Evolutionary conservation across 2,888 invertebrate genomes (phyloP).

Genomic region (Antitype chi): DNA sequence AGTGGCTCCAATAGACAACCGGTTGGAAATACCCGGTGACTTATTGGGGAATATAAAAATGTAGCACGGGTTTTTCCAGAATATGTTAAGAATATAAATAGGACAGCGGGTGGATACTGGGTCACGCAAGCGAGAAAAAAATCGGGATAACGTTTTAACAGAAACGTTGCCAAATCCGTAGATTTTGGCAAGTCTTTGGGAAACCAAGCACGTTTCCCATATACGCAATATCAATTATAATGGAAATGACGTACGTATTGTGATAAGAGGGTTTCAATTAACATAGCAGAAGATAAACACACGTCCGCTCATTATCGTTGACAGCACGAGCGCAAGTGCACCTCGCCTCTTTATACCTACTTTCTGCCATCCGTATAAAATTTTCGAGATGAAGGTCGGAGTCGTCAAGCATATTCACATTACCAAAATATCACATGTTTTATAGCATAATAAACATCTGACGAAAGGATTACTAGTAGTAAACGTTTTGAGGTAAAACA

Average conservation of each 20-base stretch:
- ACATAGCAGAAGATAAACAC: slow-evolving; percentile 52
- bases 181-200: slow-evolving; percentile 42
- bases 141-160: slow-evolving; percentile 17
- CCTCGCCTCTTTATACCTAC: slow-evolving; percentile 26
- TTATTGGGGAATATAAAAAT: slow-evolving; percentile 27
- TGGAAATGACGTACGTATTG: slow-evolving; percentile 38
- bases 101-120: slow-evolving; percentile 25
- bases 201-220: slow-evolving; percentile 15
- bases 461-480: slow-evolving; percentile 21
- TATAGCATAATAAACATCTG: slow-evolving; percentile 35
- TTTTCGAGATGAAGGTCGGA: slow-evolving; percentile 43
- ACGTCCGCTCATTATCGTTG: slow-evolving; percentile 55
- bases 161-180: slow-evolving; percentile 38
- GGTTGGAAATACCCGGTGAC: slow-evolving; percentile 40
- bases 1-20: slow-evolving; percentile 1
- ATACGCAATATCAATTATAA: slow-evolving; percentile 16
- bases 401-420: slow-evolving; percentile 19
- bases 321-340: slow-evolving; percentile 45
- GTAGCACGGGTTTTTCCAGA: slow-evolving; percentile 38
- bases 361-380: slow-evolving; percentile 26
- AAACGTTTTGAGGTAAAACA: slow-evolving; percentile 17
- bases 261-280: slow-evolving; percentile 58
- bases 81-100: slow-evolving; percentile 41
- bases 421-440: slow-evolving; percentile 40
- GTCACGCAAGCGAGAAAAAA: slow-evolving; percentile 26